A percentile compares a stretch with the other conserved stretches of the same genome.
These are phyloP conservation scores for Actinia equina DNA, from an alignment of 64 coral and sea anemone genomes.

Conservation along the genomic window DNA sequence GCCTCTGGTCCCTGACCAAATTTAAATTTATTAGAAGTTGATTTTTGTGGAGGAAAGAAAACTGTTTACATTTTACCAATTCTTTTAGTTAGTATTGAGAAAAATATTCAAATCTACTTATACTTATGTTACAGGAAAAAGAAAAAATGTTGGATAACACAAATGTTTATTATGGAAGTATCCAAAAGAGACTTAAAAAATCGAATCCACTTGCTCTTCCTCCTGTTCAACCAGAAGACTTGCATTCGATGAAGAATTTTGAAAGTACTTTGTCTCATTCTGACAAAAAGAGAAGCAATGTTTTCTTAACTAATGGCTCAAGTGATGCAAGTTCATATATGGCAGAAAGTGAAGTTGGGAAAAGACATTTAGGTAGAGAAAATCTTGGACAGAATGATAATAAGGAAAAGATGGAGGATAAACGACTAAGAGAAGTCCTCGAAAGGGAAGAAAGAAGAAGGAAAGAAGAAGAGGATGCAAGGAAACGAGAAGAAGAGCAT, in stretches of 20 bases:
- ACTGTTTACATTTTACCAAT: background rate
- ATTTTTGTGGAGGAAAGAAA: too few relatives aligned
- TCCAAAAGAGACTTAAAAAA: constrained; percentile 60
- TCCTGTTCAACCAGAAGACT: background rate
- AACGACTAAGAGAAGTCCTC: background rate
- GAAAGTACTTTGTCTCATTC: background rate
- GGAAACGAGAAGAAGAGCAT: constrained; percentile 6
- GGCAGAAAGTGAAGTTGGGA: background rate
- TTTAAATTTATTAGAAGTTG: too few relatives aligned
- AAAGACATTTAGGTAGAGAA: background rate
- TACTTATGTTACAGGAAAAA: constrained; percentile 63
- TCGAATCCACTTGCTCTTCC: constrained; percentile 7
- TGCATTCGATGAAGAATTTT: background rate
- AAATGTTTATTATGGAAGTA: constrained; percentile 88
- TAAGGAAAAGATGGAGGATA: constrained; percentile 9
- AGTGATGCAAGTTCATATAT: constrained; percentile 38
- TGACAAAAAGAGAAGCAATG: constrained; percentile 29
- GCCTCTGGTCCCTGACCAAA: too few relatives aligned
- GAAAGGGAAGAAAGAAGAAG: constrained; percentile 15
- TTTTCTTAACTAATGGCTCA: constrained; percentile 36
- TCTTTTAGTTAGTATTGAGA: background rate
- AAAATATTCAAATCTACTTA: background rate
- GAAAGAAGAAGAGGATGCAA: background rate
- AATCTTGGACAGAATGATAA: constrained; percentile 3
- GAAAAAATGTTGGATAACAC: constrained; percentile 72